Percentiles rank a stretch among this genome's conserved stretches.
These are phyloP conservation scores for Parus major DNA, from an alignment of 2,113 vertebrate genomes.

Conservation along the genomic window DNA sequence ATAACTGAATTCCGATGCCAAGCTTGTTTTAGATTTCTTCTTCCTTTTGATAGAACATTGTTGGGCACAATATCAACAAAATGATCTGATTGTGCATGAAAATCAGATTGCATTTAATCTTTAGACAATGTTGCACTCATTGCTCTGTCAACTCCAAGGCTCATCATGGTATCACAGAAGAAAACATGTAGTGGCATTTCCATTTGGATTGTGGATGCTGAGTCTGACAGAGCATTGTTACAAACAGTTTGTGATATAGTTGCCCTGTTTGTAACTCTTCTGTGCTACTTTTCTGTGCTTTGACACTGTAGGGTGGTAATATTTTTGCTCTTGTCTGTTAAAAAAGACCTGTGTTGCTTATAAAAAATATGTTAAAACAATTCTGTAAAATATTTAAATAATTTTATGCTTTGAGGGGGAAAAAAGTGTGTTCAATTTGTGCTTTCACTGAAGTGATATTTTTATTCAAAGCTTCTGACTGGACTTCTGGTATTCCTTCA, in stretches of 20 bases:
- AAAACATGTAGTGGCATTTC: not conserved
- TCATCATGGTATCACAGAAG: not conserved
- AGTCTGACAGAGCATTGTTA: not conserved
- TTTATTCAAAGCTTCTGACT: not conserved
- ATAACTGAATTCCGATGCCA: conserved; percentile 13
- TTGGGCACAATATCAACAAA: conserved; percentile 16
- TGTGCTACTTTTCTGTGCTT: not conserved
- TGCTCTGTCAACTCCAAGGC: conserved; percentile 10
- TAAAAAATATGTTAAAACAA: not conserved
- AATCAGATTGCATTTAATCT: conserved; percentile 40
- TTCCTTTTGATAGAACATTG: conserved; percentile 38
- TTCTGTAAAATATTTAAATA: not conserved
- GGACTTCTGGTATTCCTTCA: not conserved
- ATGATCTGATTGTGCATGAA: conserved; percentile 40
- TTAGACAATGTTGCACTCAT: conserved; percentile 1
- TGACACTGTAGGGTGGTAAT: not conserved
- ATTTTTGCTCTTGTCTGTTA: not conserved
- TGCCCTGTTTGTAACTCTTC: not conserved
- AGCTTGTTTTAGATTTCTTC: conserved; percentile 39
- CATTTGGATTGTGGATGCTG: not conserved
- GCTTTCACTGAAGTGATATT: not conserved
- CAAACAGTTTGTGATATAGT: not conserved
- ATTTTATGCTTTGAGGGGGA: not conserved
- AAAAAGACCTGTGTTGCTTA: not conserved
- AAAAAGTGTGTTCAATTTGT: not conserved